These are phyloP conservation scores for Pristis pectinata DNA, from an alignment of 2,797 vertebrate species.

Conservation along the genomic window DNA sequence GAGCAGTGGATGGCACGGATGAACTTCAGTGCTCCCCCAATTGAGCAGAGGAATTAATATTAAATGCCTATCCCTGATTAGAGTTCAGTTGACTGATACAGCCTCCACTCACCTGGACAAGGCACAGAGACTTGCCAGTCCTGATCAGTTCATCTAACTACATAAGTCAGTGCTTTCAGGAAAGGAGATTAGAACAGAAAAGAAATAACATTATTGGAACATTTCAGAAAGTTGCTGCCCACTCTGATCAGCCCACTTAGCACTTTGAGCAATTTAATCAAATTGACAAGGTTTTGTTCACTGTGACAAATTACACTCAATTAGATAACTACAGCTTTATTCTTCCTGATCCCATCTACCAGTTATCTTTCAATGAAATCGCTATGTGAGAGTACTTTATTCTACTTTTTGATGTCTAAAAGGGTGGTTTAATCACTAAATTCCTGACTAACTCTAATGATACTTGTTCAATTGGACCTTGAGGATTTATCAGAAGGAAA, in stretches of 20 bases:
- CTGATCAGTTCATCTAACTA: background rate
- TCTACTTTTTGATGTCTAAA: background rate
- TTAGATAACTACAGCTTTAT: background rate
- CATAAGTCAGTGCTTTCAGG: background rate
- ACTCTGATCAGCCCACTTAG: background rate
- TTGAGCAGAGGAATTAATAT: background rate
- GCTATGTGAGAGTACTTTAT: background rate
- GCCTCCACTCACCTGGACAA: background rate
- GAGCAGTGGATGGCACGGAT: background rate
- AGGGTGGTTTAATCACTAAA: background rate
- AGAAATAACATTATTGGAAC: too few relatives aligned
- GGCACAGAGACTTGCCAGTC: background rate
- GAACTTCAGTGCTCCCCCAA: too few relatives aligned
- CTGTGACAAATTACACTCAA: slow-evolving; percentile 20
- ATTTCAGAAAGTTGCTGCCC: background rate
- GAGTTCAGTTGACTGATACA: too few relatives aligned
- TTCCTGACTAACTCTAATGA: background rate
- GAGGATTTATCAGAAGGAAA: background rate
- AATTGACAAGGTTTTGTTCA: background rate
- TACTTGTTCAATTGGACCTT: background rate
- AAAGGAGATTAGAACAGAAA: background rate
- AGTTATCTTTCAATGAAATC: background rate
- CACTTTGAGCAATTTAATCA: slow-evolving; percentile 30
- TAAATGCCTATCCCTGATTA: too few relatives aligned
- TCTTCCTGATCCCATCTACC: background rate